phyloP scores from a whole-genome alignment of 2,888 invertebrate genomes.

The Macaria notata region DNA sequence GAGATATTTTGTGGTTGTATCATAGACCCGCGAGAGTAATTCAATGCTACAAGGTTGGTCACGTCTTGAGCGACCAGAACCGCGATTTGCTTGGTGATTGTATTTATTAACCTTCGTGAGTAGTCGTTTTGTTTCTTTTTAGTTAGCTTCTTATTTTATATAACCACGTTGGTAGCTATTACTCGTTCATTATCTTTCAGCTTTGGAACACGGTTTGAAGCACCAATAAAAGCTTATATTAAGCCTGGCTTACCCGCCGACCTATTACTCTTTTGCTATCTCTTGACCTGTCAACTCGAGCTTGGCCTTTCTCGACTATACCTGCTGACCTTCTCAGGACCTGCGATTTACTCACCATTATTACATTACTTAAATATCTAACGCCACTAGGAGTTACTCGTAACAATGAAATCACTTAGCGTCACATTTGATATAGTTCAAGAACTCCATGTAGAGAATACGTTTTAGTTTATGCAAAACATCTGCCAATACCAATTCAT shows the following conservation, averaged over 20 bases:
- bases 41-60: constrained; percentile 53
- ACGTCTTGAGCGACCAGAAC: constrained; percentile 43
- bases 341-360: constrained; percentile 21
- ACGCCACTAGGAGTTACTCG: no score
- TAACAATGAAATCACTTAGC: no score
- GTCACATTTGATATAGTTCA: no score
- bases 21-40: constrained; percentile 40
- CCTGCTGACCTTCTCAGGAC: constrained; percentile 26
- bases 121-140: constrained; percentile 34
- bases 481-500: constrained; percentile 1
- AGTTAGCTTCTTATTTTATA: constrained; percentile 1
- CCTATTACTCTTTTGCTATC: constrained; percentile 18
- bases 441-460: no score
- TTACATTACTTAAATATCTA: constrained; percentile 4
- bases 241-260: no score
- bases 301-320: constrained; percentile 31
- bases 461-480: not conserved
- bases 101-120: constrained; percentile 57
- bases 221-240: no score
- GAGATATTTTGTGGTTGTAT: constrained; percentile 41
- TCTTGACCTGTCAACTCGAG: constrained; percentile 31
- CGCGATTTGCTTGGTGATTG: constrained; percentile 51
- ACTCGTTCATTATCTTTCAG: no score
- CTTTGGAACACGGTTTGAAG: no score
- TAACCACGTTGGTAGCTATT: no score